Conservation (phyloP, 1,140 invertebrate genomes). For the Drosophila ironensis region DNA sequence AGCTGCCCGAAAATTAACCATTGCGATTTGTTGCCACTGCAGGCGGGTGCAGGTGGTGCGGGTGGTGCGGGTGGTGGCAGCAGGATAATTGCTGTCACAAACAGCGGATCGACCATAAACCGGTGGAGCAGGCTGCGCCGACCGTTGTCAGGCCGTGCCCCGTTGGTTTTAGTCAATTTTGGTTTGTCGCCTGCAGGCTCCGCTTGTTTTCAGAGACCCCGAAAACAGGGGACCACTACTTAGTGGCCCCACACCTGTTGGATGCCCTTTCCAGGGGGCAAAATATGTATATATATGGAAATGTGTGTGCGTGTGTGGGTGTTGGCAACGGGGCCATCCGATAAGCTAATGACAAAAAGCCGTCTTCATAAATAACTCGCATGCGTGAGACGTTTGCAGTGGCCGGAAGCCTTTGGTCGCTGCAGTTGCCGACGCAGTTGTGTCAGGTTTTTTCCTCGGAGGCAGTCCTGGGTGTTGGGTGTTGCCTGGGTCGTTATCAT, state of each 20-base stretch:
- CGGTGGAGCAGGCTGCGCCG: not conserved
- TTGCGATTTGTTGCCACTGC: too few relatives aligned
- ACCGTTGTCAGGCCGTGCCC: conserved; percentile 1
- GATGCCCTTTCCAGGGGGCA: not conserved
- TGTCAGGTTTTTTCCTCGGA: not conserved
- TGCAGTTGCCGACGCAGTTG: conserved; percentile 14
- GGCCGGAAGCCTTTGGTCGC: conserved; percentile 29
- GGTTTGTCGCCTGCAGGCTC: conserved; percentile 59
- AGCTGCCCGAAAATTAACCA: not conserved
- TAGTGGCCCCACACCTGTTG: conserved; percentile 10
- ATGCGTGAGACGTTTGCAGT: conserved; percentile 13
- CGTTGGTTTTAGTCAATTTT: conserved; percentile 60
- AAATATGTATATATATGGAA: not conserved
- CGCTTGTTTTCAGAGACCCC: not conserved
- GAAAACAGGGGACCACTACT: not conserved
- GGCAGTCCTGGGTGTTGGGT: conserved; percentile 5
- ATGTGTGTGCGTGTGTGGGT: too few relatives aligned
- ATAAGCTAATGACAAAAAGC: conserved; percentile 61
- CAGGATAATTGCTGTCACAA: conserved; percentile 64
- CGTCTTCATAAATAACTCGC: conserved; percentile 52
- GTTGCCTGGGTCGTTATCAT: conserved; percentile 63
- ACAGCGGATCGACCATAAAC: conserved; percentile 54
- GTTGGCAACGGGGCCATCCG: conserved; percentile 43
- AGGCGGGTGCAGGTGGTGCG: not conserved
- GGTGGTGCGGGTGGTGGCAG: not conserved